phyloP scores from a whole-genome alignment of 92 coral and sea anemone genomes.

The Paramuricea clavata region DNA sequence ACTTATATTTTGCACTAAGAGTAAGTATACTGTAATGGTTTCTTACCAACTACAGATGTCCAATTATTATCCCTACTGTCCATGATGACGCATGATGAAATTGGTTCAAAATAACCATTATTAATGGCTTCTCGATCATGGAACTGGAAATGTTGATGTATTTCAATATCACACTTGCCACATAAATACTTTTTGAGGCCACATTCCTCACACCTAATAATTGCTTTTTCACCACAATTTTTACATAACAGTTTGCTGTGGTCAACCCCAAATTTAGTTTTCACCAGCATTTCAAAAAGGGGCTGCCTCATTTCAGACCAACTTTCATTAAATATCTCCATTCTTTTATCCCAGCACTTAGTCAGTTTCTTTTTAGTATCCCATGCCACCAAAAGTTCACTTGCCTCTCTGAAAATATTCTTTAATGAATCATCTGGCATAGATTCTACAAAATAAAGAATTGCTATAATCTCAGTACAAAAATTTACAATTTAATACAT shows the following conservation, averaged over 20 bases:
- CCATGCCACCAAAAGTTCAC: slow-evolving; percentile 22
- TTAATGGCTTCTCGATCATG: slow-evolving; percentile 69
- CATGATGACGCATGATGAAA: slow-evolving; percentile 49
- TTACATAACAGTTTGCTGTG: slow-evolving; percentile 28
- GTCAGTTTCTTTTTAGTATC: neutral
- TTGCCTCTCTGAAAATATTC: slow-evolving; percentile 23
- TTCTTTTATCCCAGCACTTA: slow-evolving; percentile 42
- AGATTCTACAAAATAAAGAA: too few species aligned
- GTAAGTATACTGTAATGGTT: too few species aligned
- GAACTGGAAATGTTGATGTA: slow-evolving; percentile 46
- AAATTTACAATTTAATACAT: too few species aligned
- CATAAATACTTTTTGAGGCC: slow-evolving; percentile 28
- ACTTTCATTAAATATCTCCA: slow-evolving; percentile 42
- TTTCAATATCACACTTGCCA: slow-evolving; percentile 32
- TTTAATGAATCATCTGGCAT: neutral
- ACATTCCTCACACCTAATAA: slow-evolving; percentile 45
- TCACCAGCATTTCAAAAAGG: slow-evolving; percentile 25
- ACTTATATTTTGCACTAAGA: too few species aligned
- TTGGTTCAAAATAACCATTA: slow-evolving; percentile 61
- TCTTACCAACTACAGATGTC: too few species aligned
- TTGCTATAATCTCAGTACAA: too few species aligned
- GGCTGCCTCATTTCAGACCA: slow-evolving; percentile 47
- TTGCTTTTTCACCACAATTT: slow-evolving; percentile 25
- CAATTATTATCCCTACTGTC: slow-evolving; percentile 4
- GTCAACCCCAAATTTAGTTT: slow-evolving; percentile 37